Conservation (phyloP, 2,888 invertebrate genomes). For the Diaprepes abbreviatus region DNA sequence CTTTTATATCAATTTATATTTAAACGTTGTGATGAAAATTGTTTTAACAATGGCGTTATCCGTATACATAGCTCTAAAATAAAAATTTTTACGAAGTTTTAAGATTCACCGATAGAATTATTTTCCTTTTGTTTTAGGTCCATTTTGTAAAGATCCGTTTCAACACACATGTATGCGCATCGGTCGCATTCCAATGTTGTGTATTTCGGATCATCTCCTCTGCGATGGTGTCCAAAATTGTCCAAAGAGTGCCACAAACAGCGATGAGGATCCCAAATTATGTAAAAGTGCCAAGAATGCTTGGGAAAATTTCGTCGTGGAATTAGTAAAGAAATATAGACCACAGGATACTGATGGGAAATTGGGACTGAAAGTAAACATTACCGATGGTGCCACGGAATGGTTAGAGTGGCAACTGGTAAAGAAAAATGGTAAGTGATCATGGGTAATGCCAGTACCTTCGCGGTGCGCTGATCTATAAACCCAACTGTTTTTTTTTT, state of each 20-base stretch:
- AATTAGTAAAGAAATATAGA: conserved; percentile 57
- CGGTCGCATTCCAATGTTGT: conserved; percentile 67
- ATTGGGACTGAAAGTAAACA: conserved; percentile 26
- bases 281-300: conserved; percentile 57
- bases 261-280: conserved; percentile 63
- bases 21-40: no score
- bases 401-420: conserved; percentile 48
- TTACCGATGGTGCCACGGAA: conserved; percentile 30
- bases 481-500: no score
- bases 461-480: no score
- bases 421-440: conserved; percentile 42
- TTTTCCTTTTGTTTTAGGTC: conserved; percentile 54
- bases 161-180: conserved; percentile 63
- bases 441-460: no score
- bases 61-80: no score
- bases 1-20: no score
- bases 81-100: no score
- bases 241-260: conserved; percentile 72
- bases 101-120: no score
- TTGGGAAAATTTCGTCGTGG: conserved; percentile 57
- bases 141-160: conserved; percentile 56
- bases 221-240: conserved; percentile 79
- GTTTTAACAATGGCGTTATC: no score
- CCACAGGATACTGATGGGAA: conserved; percentile 36
- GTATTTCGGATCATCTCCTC: conserved; percentile 76